Evolutionary conservation across 2,113 vertebrate genomes (phyloP), one percentile per base, ranked within the genome.

Genomic region (Lutjanus erythropterus): DNA sequence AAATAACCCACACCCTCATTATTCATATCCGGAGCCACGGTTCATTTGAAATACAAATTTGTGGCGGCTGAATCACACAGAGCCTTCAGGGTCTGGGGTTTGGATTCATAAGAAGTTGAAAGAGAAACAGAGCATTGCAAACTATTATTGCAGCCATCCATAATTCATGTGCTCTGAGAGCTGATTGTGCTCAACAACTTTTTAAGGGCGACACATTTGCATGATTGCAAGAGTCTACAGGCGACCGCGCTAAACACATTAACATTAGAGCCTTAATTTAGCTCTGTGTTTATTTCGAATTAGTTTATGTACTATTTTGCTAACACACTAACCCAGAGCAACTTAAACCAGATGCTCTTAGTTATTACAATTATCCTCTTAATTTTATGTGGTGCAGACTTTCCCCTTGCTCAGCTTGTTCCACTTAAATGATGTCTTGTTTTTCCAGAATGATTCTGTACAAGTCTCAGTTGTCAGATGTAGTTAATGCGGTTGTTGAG

Each of bases 21-120:
- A 42, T 49, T 77, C 35, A 60, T 25, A 60, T 44, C n/a, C 15
- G 23, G 55, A 84, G 53, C 25, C 16, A 19, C 29, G 6, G 68
- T 72, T 80, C 62, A 80, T 83, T 83, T 46, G 25, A 83, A 88
- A 78, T 31, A 78, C 80, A 75, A 83, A 83, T 83, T 31, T 16
- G 29, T 8, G 5, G 15, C 0, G 7, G 46, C 10, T 74, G 75
- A 74, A 21, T 83, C 70, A 76, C 67, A 33, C 52, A 29, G 46
- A 62, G 71, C 49, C 75, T 62, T 41, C 10, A 39, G 56, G 44
- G 75, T 55, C 11, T 19, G 23, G 8, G 66, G 42, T 31, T 16
- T 42, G 55, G 60, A 69, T 55, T 53, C 37, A 53, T 33, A 21
- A 16, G 31, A n/a, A 39, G 52, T 14, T 16, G 25, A 82, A 70